Conservation (phyloP, 2,113 vertebrate species). For the Ardeotis arabs region DNA sequence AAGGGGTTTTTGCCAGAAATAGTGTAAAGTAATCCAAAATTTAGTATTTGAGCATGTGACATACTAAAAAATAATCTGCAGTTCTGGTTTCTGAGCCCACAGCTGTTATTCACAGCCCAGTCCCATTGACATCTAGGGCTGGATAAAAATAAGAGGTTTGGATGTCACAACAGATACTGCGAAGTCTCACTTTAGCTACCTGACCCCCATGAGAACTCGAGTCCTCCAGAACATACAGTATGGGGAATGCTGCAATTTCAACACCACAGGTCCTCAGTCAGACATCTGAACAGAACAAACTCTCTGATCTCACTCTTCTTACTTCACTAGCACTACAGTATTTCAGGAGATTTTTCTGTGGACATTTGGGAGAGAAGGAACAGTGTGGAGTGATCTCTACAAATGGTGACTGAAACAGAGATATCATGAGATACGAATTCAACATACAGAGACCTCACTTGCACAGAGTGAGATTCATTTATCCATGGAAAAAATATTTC, state of each 20-base stretch:
- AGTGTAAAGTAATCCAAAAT: conserved; percentile 1
- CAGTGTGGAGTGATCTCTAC: not conserved
- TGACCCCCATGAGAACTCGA: not conserved
- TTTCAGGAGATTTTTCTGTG: not conserved
- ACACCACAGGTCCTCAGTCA: not conserved
- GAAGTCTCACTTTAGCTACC: not conserved
- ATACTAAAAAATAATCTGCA: not conserved
- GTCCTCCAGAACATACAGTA: not conserved
- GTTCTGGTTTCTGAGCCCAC: not conserved
- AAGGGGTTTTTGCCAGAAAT: not conserved
- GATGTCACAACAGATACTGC: not conserved
- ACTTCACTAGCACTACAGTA: not conserved
- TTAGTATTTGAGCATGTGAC: not conserved
- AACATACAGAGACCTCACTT: not conserved
- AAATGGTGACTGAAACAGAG: not conserved
- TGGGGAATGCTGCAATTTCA: not conserved
- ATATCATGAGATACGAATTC: not conserved
- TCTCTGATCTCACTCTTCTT: not conserved
- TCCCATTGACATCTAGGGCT: not conserved
- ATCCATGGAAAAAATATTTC: not conserved
- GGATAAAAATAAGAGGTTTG: not conserved
- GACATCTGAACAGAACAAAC: not conserved
- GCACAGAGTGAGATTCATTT: not conserved
- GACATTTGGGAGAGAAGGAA: not conserved
- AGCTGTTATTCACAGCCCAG: not conserved